Base-by-base conservation (phyloP, 2,888 invertebrate genomes). In the Lepetodrilus schrolli region DNA sequence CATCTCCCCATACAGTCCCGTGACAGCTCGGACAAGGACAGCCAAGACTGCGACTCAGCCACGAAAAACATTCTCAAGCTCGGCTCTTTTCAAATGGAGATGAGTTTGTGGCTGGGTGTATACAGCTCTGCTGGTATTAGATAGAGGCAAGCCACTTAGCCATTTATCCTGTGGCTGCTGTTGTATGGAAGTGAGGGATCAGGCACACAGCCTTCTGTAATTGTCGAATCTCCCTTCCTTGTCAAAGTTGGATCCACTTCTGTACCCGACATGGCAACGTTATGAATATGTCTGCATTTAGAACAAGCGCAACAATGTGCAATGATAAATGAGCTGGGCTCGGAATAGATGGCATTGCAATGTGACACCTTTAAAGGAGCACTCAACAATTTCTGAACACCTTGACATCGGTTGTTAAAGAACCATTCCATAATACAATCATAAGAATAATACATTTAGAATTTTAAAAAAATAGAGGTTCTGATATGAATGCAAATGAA, bases 81-180 rank as follows among this genome's bases (percentile, higher is more conserved):
- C 1, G 58, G 34, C 58, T 58, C 58, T 58, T 58, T 58, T 58
- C 58, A 58, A 58, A 58, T 58, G 58, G 23, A 58, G 58, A 58
- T 58, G 58, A 58, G 58, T 13, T 17, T 58, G 26, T 26, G 58
- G 58, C 34, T 30, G 58, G 17, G 30, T 58, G 34, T 58, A 23
- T n/a, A 13, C 13, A 30, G 26, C 21, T 34, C 26, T 58, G 30
- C 30, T 30, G 58, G 58, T 7, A 34, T 30, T 34, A 17, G 17
- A 23, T 58, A 34, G 58, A 30, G 21, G 58, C 58, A 21, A 30
- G 30, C 2, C 13, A 26, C 58, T 58, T 58, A 58, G 26, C 58
- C 58, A 23, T 58, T 58, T 34, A 58, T 58, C 58, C 58, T 30
- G n/a, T 48, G 58, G 34, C 34, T 30, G 34, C 30, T 17, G 34